Evolutionary conservation across 2,113 vertebrate genomes (phyloP), one percentile per base, ranked within the genome.

Genomic region (Chaetodon trifascialis): DNA sequence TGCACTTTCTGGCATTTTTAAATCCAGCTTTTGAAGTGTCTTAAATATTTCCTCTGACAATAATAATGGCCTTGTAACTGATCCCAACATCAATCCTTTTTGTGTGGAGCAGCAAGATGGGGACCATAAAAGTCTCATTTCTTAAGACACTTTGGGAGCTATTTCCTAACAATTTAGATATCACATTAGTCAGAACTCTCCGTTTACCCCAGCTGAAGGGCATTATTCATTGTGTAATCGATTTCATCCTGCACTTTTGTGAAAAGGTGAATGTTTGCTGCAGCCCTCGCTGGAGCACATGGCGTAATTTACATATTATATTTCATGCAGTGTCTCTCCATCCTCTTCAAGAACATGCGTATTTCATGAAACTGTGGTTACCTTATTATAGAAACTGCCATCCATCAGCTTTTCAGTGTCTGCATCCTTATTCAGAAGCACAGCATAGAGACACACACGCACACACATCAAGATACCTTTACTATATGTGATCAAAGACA

Each of bases 271-370:
- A 23, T 49, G n/a, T 66, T 70, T 66, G 49, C 69, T 30, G 5
- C 46, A 80, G 70, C 58, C 14, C 56, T 80, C 34, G 7, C 42
- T 67, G 72, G 47, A 82, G 19, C 44, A 54, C 69, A 63, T 76
- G 74, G 25, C 15, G 21, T 63, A 23, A 77, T 85, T 88, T 82
- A 51, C 71, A 80, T 84, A 40, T 81, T 46, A 55, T 64, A 38
- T 79, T 74, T 76, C 25, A 79, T 74, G 63, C 49, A 38, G 1
- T 60, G 73, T 71, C 66, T 77, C 78, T 86, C 30, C 71, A 49
- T 62, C 30, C 12, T 58, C 47, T 65, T 80, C 44, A 59, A 11
- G 69, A 75, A 75, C 15, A 10, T 47, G 52, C 60, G 65, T n/a
- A 67, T 74, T 62, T 76, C 46, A 69, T 65, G 25, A 79, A 74